These are phyloP conservation scores for Orthosia incerta DNA, from an alignment of 2,888 invertebrate species.

Conservation along the genomic window DNA sequence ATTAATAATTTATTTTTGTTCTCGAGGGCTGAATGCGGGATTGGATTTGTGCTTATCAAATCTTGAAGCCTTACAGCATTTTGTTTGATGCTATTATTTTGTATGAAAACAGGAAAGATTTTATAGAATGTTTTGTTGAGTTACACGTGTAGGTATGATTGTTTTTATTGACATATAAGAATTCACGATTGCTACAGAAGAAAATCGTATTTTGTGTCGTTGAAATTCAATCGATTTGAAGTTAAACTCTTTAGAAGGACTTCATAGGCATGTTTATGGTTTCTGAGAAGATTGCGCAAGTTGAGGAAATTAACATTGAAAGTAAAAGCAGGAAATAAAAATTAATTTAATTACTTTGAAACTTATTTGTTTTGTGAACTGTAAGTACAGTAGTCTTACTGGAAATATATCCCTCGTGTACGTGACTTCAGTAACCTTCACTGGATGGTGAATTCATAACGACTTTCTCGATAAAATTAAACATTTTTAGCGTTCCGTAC, in stretches of 20 bases:
- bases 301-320: constrained; percentile 33
- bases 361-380: constrained; percentile 36
- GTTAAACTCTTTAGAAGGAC: constrained; percentile 13
- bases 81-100: constrained; percentile 60
- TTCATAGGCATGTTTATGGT: constrained; percentile 27
- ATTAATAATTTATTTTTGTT: constrained; percentile 90
- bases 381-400: constrained; percentile 8
- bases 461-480: neutral
- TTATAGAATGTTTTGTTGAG: constrained; percentile 43
- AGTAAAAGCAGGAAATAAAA: constrained; percentile 22
- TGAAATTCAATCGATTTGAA: constrained; percentile 30
- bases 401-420: constrained; percentile 23
- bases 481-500: too few species aligned
- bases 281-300: constrained; percentile 42
- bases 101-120: constrained; percentile 32
- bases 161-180: constrained; percentile 48
- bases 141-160: constrained; percentile 53
- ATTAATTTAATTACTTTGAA: constrained; percentile 2
- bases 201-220: constrained; percentile 39
- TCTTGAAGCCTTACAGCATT: constrained; percentile 65
- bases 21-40: constrained; percentile 73
- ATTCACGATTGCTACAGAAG: constrained; percentile 32
- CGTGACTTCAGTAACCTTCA: neutral
- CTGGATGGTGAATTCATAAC: neutral
- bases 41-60: constrained; percentile 69